A percentile compares a stretch with the other conserved stretches of the same genome.
These are phyloP conservation scores for Solenopsis invicta DNA, from an alignment of 1,140 invertebrate genomes.

Conservation along the genomic window DNA sequence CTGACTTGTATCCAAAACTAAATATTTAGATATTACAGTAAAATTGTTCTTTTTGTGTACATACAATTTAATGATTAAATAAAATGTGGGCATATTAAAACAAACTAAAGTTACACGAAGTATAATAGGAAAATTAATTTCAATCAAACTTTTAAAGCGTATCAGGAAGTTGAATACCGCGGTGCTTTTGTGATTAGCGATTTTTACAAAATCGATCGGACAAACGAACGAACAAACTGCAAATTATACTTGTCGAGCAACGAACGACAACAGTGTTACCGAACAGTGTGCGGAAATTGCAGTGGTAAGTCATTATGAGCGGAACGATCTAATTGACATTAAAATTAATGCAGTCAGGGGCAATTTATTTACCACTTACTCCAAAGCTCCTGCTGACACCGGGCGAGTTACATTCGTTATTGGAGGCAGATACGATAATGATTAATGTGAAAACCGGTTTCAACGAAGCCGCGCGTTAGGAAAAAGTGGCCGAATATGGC, in stretches of 20 bases:
- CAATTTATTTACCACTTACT: conserved; percentile 78
- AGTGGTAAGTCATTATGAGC: conserved; percentile 67
- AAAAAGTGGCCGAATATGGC: conserved; percentile 75
- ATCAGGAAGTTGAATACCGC: not conserved
- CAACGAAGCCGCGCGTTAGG: conserved; percentile 55
- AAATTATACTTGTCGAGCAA: conserved; percentile 43
- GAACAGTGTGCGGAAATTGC: conserved; percentile 48
- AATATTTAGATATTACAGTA: too few relatives aligned
- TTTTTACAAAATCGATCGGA: conserved; percentile 29
- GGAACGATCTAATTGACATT: conserved; percentile 76
- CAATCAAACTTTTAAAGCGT: not conserved
- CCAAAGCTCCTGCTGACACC: conserved; percentile 70
- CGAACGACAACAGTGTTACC: conserved; percentile 41
- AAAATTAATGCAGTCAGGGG: conserved; percentile 78
- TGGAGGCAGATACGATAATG: conserved; percentile 78
- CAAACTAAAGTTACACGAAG: not conserved
- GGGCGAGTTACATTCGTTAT: conserved; percentile 73
- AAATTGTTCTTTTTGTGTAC: too few relatives aligned
- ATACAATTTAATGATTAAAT: not conserved
- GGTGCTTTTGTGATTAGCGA: conserved; percentile 17
- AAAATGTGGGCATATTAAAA: conserved; percentile 4
- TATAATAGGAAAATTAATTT: conserved; percentile 2
- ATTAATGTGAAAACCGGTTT: conserved; percentile 79
- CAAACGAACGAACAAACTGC: not conserved
- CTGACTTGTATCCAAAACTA: too few relatives aligned